Base-by-base conservation (phyloP, 2,888 invertebrate genomes). In the Matsumyia berberina region DNA sequence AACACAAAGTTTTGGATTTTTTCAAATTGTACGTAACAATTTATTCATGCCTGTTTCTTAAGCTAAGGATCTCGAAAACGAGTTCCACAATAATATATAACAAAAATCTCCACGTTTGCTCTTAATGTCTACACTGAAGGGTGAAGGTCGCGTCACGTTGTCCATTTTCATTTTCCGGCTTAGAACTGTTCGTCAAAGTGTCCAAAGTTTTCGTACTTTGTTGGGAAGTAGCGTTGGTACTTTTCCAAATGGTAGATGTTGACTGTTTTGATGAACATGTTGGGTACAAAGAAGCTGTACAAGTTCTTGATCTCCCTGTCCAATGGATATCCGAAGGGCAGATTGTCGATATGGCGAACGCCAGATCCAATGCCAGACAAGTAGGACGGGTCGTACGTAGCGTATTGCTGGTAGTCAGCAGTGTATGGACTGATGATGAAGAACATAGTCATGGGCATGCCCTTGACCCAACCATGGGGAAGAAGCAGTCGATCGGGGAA, bases 311-410 rank as follows among this genome's bases (percentile, higher is more conserved):
- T 93, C 19, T 92, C 92, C 87, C 95, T 94, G 89, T 96, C 96
- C 89, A 96, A 93, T 82, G 96, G 96, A 93, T 94, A 96, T 67
- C 95, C 95, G 88, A 94, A 92, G 53, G 95, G 93, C 90, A 93
- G 93, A 86, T 92, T 93, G 90, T 96, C 95, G 55, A 94, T 91
- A 69, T 90, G 88, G 62, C 92, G 89, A 92, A 93, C 90, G 90
- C 93, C 94, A 88, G 92, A 92, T 87, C 93, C 94, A 80, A 93
- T 91, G 87, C 92, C 93, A 78, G 93, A 92, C 62, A 92, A 92
- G 89, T 93, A 93, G n/a, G 90, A 86, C 46, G 92, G 87, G 83
- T 93, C 93, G 82, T 92, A 93, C 86, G 92, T 92, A 77, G 44
- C 2, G 74, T 91, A 92, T 64, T 91, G 91, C 66, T 92, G 92